Evolutionary conservation across 30 jellyfish, hydroid and myxozoan species (phyloP).

Genomic region (Hydra vulgaris): DNA sequence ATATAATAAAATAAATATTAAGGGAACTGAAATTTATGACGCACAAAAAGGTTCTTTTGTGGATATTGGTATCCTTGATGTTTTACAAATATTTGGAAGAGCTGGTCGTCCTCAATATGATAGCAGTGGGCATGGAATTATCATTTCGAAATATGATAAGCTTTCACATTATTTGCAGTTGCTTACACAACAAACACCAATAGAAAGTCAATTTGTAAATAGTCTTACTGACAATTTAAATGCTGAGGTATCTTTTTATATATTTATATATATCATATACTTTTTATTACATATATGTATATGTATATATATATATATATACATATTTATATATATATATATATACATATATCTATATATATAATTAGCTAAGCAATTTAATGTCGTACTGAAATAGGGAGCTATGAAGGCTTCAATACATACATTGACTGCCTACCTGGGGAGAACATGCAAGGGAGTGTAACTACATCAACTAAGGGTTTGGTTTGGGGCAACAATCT

Average conservation of each 20-base stretch:
- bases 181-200: constrained; percentile 79
- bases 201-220: constrained; percentile 86
- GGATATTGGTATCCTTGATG: constrained; percentile 95
- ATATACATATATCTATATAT: no score
- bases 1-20: neutral
- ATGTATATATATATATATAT: no score
- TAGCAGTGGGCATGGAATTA: constrained; percentile 84
- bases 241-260: constrained; percentile 70
- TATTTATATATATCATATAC: no score
- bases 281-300: no score
- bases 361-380: no score
- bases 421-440: no score
- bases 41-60: constrained; percentile 94
- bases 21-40: constrained; percentile 95
- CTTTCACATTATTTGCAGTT: constrained; percentile 61
- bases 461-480: no score
- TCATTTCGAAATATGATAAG: constrained; percentile 79
- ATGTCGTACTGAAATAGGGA: no score
- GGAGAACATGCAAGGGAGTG: no score
- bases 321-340: no score
- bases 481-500: no score
- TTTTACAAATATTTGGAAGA: constrained; percentile 96
- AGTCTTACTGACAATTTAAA: constrained; percentile 73
- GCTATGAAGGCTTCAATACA: no score
- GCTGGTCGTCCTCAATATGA: constrained; percentile 99